Conservation (phyloP, 2,113 vertebrate genomes). For the Phyllopteryx taeniolatus region DNA sequence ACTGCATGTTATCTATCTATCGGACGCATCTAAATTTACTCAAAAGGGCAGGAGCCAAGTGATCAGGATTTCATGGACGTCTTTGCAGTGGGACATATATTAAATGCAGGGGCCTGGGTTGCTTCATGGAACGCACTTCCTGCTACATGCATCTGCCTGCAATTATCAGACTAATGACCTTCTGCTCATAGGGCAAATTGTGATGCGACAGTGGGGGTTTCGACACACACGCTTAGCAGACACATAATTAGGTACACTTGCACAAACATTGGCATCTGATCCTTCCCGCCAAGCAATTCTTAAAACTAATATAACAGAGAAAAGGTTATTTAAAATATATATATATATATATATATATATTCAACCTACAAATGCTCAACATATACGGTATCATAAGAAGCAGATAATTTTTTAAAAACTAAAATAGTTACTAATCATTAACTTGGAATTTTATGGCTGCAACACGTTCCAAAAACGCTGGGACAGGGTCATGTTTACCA, state of each 20-base stretch:
- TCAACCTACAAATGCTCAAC: too few species aligned
- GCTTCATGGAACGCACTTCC: slow-evolving; percentile 21
- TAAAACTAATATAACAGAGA: not conserved
- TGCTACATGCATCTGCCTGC: slow-evolving; percentile 19
- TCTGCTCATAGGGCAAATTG: not conserved
- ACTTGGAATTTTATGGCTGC: too few species aligned
- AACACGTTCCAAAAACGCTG: too few species aligned
- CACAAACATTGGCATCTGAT: not conserved
- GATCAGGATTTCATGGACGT: slow-evolving; percentile 8
- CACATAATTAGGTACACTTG: not conserved
- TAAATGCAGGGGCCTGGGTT: not conserved
- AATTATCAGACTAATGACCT: slow-evolving; percentile 24
- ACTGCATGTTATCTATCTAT: slow-evolving; percentile 8
- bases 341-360: too few species aligned
- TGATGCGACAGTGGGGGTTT: not conserved
- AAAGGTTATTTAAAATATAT: too few species aligned
- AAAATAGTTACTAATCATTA: too few species aligned
- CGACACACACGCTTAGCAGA: not conserved
- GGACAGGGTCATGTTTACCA: too few species aligned
- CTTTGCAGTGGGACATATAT: slow-evolving; percentile 10
- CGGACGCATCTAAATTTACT: slow-evolving; percentile 22
- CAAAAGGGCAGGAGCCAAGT: slow-evolving; percentile 32
- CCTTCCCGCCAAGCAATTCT: not conserved
- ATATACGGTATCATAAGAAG: too few species aligned
- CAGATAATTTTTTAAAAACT: too few species aligned